Percentiles rank a stretch among this genome's conserved stretches.
Evolutionary conservation across 2,113 vertebrate species (phyloP).

Genomic region (Diglossa brunneiventris): DNA sequence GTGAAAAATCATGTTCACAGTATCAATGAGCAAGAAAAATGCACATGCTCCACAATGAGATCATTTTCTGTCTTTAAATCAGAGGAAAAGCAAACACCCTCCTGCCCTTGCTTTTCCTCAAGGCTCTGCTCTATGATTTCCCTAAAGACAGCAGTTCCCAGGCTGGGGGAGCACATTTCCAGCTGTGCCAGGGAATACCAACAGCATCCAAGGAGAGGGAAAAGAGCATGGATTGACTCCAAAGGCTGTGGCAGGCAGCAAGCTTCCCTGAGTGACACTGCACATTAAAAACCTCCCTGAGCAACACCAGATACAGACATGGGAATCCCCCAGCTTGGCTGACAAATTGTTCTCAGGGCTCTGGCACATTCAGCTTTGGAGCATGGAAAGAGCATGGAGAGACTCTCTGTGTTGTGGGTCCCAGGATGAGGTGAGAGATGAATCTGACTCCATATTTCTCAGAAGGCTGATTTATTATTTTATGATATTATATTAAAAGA

Average conservation of each 20-base stretch:
- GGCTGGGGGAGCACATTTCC: not conserved
- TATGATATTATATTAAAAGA: no score
- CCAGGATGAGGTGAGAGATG: no score
- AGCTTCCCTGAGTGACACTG: fast-evolving
- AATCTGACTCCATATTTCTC: no score
- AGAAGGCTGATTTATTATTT: no score
- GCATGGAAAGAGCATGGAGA: fast-evolving
- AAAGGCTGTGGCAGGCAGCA: not conserved
- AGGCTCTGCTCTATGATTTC: not conserved
- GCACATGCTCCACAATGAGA: fast-evolving
- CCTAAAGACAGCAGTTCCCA: not conserved
- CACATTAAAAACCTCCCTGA: not conserved
- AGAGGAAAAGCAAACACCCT: not conserved
- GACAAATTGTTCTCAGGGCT: not conserved
- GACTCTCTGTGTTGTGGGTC: not conserved
- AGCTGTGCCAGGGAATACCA: not conserved
- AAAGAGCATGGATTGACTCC: not conserved
- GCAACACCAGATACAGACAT: not conserved
- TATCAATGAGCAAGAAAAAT: not conserved
- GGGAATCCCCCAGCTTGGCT: not conserved
- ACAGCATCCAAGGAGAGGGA: not conserved
- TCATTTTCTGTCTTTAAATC: not conserved
- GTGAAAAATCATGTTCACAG: not conserved
- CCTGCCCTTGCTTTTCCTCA: not conserved
- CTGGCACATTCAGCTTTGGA: not conserved